Evolutionary conservation across 2,888 invertebrate species (phyloP).

Genomic region (Drosophila emarginata): DNA sequence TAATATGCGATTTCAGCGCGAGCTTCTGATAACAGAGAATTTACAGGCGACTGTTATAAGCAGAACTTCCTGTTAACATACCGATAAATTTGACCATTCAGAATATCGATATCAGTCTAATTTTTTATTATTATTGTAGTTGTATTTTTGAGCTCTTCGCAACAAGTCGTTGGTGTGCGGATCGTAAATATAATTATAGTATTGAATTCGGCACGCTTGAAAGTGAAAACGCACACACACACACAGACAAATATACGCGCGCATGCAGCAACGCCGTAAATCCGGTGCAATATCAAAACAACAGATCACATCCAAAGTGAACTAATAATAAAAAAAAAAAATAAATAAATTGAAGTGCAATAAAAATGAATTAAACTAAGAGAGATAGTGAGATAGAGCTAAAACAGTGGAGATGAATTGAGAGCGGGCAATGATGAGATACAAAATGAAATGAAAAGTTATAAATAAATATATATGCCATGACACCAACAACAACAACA

Average conservation of each 20-base stretch:
- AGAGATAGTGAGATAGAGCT: conserved; percentile 12
- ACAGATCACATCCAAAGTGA: background rate
- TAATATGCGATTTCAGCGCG: no score
- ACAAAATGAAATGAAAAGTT: conserved; percentile 77
- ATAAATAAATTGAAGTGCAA: conserved; percentile 28
- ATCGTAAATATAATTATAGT: conserved; percentile 17
- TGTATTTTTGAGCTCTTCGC: conserved; percentile 56
- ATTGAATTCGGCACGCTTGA: conserved; percentile 42
- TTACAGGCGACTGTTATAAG: no score
- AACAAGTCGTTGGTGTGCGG: conserved; percentile 66
- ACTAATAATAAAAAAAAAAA: background rate
- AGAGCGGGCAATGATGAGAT: conserved; percentile 45
- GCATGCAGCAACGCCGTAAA: conserved; percentile 20
- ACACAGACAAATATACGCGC: conserved; percentile 18
- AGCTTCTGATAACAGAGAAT: no score
- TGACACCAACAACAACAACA: conserved; percentile 44
- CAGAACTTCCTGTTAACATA: background rate
- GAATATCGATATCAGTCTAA: background rate
- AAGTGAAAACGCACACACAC: conserved; percentile 48
- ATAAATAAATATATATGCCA: conserved; percentile 76
- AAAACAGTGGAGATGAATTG: background rate
- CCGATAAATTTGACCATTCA: background rate
- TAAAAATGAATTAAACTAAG: conserved; percentile 29
- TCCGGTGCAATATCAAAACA: conserved; percentile 33
- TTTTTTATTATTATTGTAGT: conserved; percentile 17